Percentiles rank a stretch among this genome's conserved stretches.
Evolutionary conservation across 2,888 invertebrate species (phyloP).

Genomic region (Elegia similella): DNA sequence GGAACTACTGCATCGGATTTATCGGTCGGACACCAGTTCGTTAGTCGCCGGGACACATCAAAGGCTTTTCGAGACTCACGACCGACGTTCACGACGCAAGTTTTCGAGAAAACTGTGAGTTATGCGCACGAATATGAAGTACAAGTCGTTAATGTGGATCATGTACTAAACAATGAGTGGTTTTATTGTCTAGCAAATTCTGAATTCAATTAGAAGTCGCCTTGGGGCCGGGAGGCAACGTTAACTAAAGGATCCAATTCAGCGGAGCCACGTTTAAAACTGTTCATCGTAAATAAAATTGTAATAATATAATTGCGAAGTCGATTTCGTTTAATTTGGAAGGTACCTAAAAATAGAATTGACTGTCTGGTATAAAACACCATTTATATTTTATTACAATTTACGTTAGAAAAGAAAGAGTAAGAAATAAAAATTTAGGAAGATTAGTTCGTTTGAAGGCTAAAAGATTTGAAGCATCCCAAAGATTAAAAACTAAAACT

Average conservation of each 20-base stretch:
- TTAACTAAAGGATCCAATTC: constrained; percentile 11
- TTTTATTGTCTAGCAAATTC: constrained; percentile 18
- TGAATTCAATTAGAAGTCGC: constrained; percentile 16
- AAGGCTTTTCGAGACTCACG: constrained; percentile 65
- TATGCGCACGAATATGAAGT: constrained; percentile 67
- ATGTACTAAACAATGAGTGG: constrained; percentile 27
- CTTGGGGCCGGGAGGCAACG: background rate
- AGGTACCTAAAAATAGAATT: too few relatives aligned
- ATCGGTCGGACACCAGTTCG: constrained; percentile 55
- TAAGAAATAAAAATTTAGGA: too few relatives aligned
- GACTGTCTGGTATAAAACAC: too few relatives aligned
- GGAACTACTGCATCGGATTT: constrained; percentile 46
- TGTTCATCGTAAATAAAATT: constrained; percentile 4
- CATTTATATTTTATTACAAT: too few relatives aligned
- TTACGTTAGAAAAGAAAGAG: too few relatives aligned
- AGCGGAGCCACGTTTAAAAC: constrained; percentile 4
- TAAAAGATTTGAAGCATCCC: too few relatives aligned
- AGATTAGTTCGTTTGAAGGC: too few relatives aligned
- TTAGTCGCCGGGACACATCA: constrained; percentile 68
- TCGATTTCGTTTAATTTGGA: too few relatives aligned
- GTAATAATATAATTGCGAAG: too few relatives aligned
- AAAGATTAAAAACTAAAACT: too few relatives aligned
- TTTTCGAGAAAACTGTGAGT: constrained; percentile 68
- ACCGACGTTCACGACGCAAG: constrained; percentile 59
- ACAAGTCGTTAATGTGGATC: constrained; percentile 35